Evolutionary conservation across 2,888 invertebrate genomes (phyloP), one percentile per base, ranked within the genome.

Genomic region (Chrysopilus asiliformis): DNA sequence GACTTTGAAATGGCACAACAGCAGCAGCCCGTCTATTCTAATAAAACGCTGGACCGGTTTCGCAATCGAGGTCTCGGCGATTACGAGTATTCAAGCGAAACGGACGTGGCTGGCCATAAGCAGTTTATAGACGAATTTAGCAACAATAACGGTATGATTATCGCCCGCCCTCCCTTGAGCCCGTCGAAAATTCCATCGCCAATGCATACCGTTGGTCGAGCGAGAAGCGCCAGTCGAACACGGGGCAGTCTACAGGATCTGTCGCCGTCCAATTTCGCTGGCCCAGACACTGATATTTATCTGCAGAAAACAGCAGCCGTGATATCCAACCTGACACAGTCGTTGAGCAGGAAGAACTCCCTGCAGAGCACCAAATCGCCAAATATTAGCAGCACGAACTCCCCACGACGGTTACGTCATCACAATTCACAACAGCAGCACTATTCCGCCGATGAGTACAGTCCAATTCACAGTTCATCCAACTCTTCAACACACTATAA

Each of bases 101-200:
- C 60, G 12, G 47, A 31, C 37, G 43, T 32, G 31, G 43, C 36
- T 3, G 37, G 14, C 51, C 31, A 31, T 9, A 36, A 30, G 14
- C 19, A 18, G 12, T 22, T 10, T 12, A 29, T 19, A 29, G 18
- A 17, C 19, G 30, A 29, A 31, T 20, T 10, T 17, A 20, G 16
- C 25, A 17, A 12, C 19, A 32, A 30, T 32, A 15, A 20, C 18
- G 30, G 14, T 10, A 36, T 20, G 13, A 19, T 32, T 8, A 22
- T 8, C 22, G 15, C 7, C 33, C 51, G 50, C 4, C 62, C 63
- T 10, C 63, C 64, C 2, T 56, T 60, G 38, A 71, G 74, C 26
- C 72, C 77, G 12, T 72, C 78, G 3, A 82, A 82, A 60, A 83
- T 84, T 53, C 84, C 84, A 3, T 83, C 83, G 35, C 84, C 84